Percentiles rank a stretch among this genome's conserved stretches.
phyloP scores from a whole-genome alignment of 2,113 vertebrate genomes.

The Ancistrus triradiatus region DNA sequence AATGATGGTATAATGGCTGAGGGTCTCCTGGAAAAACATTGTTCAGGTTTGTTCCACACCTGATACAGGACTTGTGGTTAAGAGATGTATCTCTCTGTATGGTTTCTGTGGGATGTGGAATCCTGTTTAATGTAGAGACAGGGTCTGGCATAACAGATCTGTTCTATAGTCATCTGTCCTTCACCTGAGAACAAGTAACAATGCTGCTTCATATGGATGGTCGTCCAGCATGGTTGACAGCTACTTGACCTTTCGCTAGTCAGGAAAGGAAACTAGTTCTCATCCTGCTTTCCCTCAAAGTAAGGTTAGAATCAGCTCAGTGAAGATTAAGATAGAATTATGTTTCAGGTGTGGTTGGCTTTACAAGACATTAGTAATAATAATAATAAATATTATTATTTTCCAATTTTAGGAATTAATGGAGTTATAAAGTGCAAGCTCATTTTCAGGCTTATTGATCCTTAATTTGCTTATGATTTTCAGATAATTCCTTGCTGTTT shows the following conservation, averaged over 20 bases:
- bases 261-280: conserved; percentile 34
- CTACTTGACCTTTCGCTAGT: conserved; percentile 43
- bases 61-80: not conserved
- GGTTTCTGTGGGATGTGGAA: too few species aligned
- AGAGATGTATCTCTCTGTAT: too few species aligned
- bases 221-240: conserved; percentile 32
- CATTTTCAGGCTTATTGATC: not conserved
- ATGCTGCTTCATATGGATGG: not conserved
- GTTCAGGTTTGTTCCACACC: not conserved
- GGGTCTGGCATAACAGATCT: too few species aligned
- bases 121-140: too few species aligned
- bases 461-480: too few species aligned
- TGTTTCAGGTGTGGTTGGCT: conserved; percentile 37
- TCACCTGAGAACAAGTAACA: too few species aligned
- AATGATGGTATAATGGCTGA: too few species aligned
- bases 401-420: too few species aligned
- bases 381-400: too few species aligned
- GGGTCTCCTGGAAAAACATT: too few species aligned
- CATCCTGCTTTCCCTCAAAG: conserved; percentile 22
- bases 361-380: conserved; percentile 36
- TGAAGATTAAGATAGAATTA: conserved; percentile 50
- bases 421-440: not conserved
- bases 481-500: not conserved
- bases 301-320: conserved; percentile 35
- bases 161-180: too few species aligned